These are phyloP conservation scores for Chalcosyrphus nemorum DNA, from an alignment of 2,888 invertebrate species.

Conservation along the genomic window DNA sequence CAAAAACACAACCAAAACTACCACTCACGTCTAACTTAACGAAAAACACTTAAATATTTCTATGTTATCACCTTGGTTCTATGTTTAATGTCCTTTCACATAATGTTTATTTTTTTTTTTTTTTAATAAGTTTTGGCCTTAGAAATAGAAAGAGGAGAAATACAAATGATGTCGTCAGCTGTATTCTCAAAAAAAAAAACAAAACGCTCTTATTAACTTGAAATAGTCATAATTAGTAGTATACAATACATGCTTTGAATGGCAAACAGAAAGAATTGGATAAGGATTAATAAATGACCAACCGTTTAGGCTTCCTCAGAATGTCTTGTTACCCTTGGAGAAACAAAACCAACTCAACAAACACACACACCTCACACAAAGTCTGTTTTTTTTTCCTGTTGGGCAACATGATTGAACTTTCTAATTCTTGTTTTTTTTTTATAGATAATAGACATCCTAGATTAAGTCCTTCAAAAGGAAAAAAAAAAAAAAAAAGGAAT, in stretches of 20 bases:
- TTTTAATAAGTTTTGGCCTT: constrained; percentile 37
- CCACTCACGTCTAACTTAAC: constrained; percentile 46
- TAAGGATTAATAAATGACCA: background rate
- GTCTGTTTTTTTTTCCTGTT: constrained; percentile 48
- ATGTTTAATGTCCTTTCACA: constrained; percentile 21
- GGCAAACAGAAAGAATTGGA: background rate
- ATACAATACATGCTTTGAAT: background rate
- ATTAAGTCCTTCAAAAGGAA: constrained; percentile 71
- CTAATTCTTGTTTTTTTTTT: constrained; percentile 62
- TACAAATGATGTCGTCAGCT: background rate
- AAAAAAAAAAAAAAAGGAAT: constrained; percentile 52
- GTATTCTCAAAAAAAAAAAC: too few relatives aligned
- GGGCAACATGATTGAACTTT: constrained; percentile 59
- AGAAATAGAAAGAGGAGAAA: constrained; percentile 21
- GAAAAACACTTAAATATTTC: constrained; percentile 45
- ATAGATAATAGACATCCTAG: constrained; percentile 72
- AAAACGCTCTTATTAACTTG: constrained; percentile 2
- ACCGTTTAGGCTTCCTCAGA: constrained; percentile 38
- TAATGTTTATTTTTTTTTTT: constrained; percentile 20
- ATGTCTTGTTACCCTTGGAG: constrained; percentile 31
- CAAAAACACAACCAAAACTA: too few relatives aligned
- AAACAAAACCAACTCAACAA: constrained; percentile 8
- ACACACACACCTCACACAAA: constrained; percentile 46
- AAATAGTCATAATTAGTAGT: constrained; percentile 5
- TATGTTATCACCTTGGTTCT: constrained; percentile 42